These are phyloP conservation scores for Cyrtorhinus lividipennis DNA, from an alignment of 1,140 invertebrate species.

Conservation along the genomic window DNA sequence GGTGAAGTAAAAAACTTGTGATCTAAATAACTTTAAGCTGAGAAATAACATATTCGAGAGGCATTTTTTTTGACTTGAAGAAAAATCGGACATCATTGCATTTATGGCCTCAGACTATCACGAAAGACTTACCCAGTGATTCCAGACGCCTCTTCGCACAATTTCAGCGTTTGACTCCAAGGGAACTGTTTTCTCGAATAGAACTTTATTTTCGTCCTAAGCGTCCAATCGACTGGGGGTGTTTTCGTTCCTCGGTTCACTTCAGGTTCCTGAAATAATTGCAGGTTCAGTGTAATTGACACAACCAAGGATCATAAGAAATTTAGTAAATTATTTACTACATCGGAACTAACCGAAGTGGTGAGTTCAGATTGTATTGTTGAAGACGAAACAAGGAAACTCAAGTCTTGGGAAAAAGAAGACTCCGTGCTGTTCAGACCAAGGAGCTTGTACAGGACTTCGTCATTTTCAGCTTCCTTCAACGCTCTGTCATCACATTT, in stretches of 20 bases:
- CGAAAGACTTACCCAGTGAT: constrained; percentile 51
- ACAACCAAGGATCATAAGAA: too few relatives aligned
- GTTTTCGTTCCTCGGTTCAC: neutral
- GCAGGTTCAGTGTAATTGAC: too few relatives aligned
- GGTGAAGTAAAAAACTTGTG: too few relatives aligned
- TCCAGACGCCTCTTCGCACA: constrained; percentile 78
- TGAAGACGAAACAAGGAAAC: neutral
- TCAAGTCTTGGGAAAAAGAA: constrained; percentile 3
- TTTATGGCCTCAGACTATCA: too few relatives aligned
- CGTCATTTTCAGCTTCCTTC: constrained; percentile 11
- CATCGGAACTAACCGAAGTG: too few relatives aligned
- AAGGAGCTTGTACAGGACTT: constrained; percentile 14
- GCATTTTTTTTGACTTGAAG: too few relatives aligned
- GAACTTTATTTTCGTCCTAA: constrained; percentile 68
- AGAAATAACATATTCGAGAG: too few relatives aligned
- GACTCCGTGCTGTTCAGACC: neutral
- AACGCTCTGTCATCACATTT: neutral
- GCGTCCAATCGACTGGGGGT: constrained; percentile 72
- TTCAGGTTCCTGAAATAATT: neutral
- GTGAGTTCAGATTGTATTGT: neutral
- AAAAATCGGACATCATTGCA: too few relatives aligned
- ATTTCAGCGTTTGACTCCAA: constrained; percentile 63
- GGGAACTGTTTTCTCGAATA: constrained; percentile 67
- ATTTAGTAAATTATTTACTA: too few relatives aligned
- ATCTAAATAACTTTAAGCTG: too few relatives aligned